Evolutionary conservation across 1,140 invertebrate species (phyloP).

Genomic region (Babylonia areolata): DNA sequence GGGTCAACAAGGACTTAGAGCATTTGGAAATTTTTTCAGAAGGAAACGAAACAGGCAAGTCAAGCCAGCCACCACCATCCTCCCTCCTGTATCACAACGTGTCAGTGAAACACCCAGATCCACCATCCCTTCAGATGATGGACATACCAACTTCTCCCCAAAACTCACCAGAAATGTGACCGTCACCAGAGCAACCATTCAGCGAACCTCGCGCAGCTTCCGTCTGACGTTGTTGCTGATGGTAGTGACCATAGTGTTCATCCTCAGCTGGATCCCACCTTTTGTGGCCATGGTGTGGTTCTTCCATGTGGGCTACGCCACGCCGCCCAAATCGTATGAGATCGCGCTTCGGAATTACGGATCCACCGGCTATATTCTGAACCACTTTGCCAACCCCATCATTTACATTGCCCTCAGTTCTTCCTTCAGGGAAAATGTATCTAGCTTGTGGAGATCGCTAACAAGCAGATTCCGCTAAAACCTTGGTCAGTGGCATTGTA

Average conservation of each 20-base stretch:
- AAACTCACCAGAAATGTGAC: background rate
- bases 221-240: constrained; percentile 35
- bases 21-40: background rate
- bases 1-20: background rate
- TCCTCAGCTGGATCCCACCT: constrained; percentile 43
- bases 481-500: no score
- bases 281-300: constrained; percentile 38
- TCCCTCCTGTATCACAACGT: background rate
- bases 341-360: constrained; percentile 25
- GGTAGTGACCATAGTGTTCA: constrained; percentile 38
- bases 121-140: background rate
- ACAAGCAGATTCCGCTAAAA: background rate
- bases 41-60: background rate
- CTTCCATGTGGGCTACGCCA: constrained; percentile 32
- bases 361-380: constrained; percentile 37
- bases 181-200: background rate
- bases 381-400: constrained; percentile 42
- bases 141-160: background rate
- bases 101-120: background rate
- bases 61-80: background rate
- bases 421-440: constrained; percentile 16
- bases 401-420: constrained; percentile 34
- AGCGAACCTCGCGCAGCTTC: constrained; percentile 13
- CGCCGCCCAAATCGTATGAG: constrained; percentile 6
- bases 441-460: background rate